These are phyloP conservation scores for Apoda limacodes DNA, from an alignment of 2,888 invertebrate genomes.

Conservation along the genomic window DNA sequence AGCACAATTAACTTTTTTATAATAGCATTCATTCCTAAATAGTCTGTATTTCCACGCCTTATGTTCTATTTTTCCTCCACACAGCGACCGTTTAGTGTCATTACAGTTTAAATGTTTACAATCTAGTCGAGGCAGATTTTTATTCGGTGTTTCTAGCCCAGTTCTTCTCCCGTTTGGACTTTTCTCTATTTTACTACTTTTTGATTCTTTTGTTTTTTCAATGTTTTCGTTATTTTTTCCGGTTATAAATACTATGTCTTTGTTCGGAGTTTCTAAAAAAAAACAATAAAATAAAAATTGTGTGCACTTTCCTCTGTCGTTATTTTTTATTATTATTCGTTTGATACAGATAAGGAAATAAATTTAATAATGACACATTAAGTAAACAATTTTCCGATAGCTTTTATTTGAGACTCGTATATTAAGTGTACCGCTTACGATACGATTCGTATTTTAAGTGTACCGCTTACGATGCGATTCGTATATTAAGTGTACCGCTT, in stretches of 20 bases:
- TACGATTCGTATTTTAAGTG: no score
- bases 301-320: no score
- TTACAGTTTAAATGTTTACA: conserved; percentile 39
- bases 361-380: no score
- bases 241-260: conserved; percentile 35
- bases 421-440: no score
- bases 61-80: conserved; percentile 37
- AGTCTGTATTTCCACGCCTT: conserved; percentile 32
- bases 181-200: conserved; percentile 13
- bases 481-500: no score
- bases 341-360: no score
- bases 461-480: no score
- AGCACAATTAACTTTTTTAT: conserved; percentile 49
- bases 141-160: conserved; percentile 4
- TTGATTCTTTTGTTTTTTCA: conserved; percentile 17
- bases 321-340: no score
- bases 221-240: conserved; percentile 37
- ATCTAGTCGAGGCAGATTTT: conserved; percentile 21
- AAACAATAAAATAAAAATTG: no score
- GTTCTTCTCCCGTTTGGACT: conserved; percentile 9
- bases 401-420: no score
- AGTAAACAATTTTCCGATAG: no score
- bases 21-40: conserved; percentile 50
- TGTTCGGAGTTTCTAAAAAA: conserved; percentile 28
- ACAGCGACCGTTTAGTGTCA: conserved; percentile 30